Evolutionary conservation across 2,113 vertebrate species (phyloP).

Genomic region (Marmota flaviventris): DNA sequence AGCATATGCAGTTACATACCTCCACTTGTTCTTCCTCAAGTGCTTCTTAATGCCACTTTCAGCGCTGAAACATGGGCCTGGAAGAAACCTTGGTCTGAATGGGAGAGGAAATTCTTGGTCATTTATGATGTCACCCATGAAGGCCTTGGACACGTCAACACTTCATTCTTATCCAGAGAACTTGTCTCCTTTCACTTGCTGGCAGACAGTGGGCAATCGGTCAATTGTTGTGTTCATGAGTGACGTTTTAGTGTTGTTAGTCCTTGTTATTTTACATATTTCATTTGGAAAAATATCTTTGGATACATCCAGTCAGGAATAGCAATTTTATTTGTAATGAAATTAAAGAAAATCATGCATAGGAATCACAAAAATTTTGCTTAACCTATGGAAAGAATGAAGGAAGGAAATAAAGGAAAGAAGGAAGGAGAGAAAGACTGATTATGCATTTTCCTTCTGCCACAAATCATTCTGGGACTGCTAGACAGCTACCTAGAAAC

Average conservation of each 20-base stretch:
- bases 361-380: not conserved
- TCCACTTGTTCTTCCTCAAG: not conserved
- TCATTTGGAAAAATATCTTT: not conserved
- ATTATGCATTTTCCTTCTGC: not conserved
- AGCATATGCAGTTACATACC: not conserved
- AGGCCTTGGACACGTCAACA: not conserved
- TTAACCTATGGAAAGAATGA: not conserved
- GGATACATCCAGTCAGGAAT: not conserved
- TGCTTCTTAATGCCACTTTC: not conserved
- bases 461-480: not conserved
- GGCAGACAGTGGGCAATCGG: not conserved
- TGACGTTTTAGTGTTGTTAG: not conserved
- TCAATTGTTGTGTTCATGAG: not conserved
- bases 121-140: not conserved
- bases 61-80: not conserved
- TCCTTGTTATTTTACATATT: not conserved
- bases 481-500: not conserved
- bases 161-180: not conserved
- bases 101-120: not conserved
- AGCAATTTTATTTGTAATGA: not conserved
- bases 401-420: not conserved
- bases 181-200: not conserved
- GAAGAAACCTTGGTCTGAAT: not conserved
- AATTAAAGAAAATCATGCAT: not conserved
- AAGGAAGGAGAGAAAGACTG: not conserved